phyloP scores from a whole-genome alignment of 2,888 invertebrate genomes.

The Spialia ferax region DNA sequence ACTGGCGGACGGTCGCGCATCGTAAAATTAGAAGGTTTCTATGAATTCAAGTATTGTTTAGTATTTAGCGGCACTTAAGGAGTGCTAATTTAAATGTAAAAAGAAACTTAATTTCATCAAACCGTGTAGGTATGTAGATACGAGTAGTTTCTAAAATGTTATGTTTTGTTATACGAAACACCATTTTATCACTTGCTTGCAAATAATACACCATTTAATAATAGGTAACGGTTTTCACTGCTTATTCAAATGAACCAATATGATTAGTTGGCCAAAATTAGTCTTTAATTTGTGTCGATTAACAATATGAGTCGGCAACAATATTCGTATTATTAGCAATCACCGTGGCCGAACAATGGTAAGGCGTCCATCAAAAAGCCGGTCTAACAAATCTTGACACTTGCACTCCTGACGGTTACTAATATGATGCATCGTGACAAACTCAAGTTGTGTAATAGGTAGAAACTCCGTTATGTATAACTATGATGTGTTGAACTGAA shows the following conservation, averaged over 20 bases:
- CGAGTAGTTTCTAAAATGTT: constrained; percentile 8
- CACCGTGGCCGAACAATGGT: constrained; percentile 62
- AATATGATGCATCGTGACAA: constrained; percentile 63
- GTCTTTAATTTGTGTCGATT: constrained; percentile 54
- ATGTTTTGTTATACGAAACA: not conserved
- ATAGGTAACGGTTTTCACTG: constrained; percentile 31
- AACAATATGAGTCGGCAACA: constrained; percentile 56
- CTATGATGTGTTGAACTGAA: constrained; percentile 25
- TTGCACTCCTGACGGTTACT: constrained; percentile 60
- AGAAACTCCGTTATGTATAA: constrained; percentile 44
- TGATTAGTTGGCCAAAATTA: constrained; percentile 49
- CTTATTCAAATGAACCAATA: constrained; percentile 37
- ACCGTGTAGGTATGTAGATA: not conserved
- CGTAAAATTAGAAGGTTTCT: constrained; percentile 46
- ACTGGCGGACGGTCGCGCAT: constrained; percentile 25
- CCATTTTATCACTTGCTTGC: not conserved
- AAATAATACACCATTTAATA: constrained; percentile 10
- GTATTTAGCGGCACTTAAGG: constrained; percentile 34
- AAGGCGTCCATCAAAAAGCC: constrained; percentile 63
- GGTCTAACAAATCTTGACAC: constrained; percentile 70
- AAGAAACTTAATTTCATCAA: not conserved
- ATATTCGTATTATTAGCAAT: constrained; percentile 79
- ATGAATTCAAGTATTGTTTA: constrained; percentile 37
- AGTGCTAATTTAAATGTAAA: constrained; percentile 34
- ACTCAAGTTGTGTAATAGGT: constrained; percentile 50